Evolutionary conservation across 2,113 vertebrate genomes (phyloP).

Genomic region (Cynopterus brachyotis): DNA sequence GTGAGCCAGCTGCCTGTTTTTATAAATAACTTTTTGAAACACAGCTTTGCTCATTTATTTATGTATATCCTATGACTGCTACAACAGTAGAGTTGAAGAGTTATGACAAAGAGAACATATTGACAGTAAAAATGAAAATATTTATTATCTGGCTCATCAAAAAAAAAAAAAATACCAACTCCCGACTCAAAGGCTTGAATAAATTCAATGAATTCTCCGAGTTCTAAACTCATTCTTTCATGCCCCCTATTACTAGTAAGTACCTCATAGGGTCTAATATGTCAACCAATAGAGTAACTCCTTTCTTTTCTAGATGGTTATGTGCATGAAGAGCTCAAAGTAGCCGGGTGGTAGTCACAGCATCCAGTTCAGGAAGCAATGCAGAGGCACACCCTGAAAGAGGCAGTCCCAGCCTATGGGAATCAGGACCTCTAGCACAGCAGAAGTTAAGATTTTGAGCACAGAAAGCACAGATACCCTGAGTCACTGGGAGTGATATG

Average conservation of each 20-base stretch:
- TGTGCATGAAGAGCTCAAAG: neutral
- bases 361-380: neutral
- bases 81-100: neutral
- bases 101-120: neutral
- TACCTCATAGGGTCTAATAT: neutral
- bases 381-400: neutral
- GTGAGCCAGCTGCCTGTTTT: neutral
- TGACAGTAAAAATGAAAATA: neutral
- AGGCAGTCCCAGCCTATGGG: neutral
- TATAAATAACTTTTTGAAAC: neutral
- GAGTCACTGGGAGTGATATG: neutral
- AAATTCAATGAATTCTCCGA: neutral
- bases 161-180: neutral
- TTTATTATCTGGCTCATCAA: neutral
- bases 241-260: neutral
- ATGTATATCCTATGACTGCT: neutral
- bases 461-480: neutral
- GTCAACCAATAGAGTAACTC: neutral
- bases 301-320: neutral
- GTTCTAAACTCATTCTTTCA: neutral
- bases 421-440: neutral
- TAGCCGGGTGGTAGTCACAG: neutral
- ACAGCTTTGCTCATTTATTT: neutral
- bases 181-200: neutral
- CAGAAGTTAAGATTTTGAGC: neutral